Evolutionary conservation across 2,888 invertebrate species (phyloP), one percentile per base, ranked within the genome.

Genomic region (Aporophyla nigra): DNA sequence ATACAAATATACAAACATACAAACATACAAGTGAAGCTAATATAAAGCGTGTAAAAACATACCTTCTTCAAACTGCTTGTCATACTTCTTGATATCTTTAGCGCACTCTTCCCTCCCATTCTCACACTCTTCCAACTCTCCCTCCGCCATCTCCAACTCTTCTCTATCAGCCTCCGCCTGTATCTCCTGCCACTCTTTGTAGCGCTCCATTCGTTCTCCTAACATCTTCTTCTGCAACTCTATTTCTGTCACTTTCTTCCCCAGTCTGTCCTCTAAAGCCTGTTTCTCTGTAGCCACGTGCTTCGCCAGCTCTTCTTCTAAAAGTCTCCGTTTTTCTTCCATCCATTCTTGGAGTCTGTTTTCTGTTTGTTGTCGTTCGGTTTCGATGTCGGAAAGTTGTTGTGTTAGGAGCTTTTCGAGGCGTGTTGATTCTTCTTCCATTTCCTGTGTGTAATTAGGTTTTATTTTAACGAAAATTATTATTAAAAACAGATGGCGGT

Each of bases 11-110:
- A n/a, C n/a, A n/a, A n/a, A n/a, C n/a, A n/a, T n/a, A n/a, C n/a
- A n/a, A n/a, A n/a, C n/a, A n/a, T n/a, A n/a, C n/a, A n/a, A n/a
- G n/a, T n/a, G n/a, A n/a, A n/a, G n/a, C n/a, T n/a, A n/a, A n/a
- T n/a, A n/a, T n/a, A n/a, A n/a, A n/a, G n/a, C n/a, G n/a, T n/a
- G n/a, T n/a, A 12, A 27, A 24, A 3, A 90, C 77, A 89, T 89
- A 95, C 97, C 97, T 72, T 93, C 91, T 1, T 93, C 91, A 54
- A 97, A 92, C 58, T 95, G 92, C n/a, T 93, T 90, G 12, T 87
- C 90, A 84, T 94, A 97, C 27, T 90, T 89, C 10, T 90, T 90
- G 19, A 96, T 82, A 66, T 93, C 90, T 14, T 88, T 85, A 9
- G 87, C 80, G 69, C 92, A 92, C 24, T 90, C 84, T 0, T 91